phyloP scores from a whole-genome alignment of 2,113 vertebrate species.

The Emydocephalus ijimae region DNA sequence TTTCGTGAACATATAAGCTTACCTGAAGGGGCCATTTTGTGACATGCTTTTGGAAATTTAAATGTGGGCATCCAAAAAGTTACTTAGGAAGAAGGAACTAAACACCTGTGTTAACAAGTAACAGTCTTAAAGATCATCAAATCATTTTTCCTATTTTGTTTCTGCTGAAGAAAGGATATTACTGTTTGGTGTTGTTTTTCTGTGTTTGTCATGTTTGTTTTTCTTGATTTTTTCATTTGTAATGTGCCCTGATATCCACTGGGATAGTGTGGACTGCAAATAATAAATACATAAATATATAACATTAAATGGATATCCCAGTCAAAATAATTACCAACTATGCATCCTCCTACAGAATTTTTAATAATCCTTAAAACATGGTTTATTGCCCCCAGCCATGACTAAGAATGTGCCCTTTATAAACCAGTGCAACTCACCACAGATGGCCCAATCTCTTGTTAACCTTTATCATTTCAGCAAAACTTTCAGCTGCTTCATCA shows the following conservation, averaged over 20 bases:
- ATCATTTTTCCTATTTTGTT: background rate
- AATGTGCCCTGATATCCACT: background rate
- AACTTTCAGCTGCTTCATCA: slow-evolving; percentile 73
- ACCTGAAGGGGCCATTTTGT: background rate
- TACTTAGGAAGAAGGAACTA: background rate
- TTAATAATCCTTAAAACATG: slow-evolving; percentile 51
- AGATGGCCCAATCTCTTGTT: slow-evolving; percentile 74
- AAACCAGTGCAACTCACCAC: slow-evolving; percentile 68
- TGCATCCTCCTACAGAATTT: slow-evolving; percentile 39
- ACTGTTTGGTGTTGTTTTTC: background rate
- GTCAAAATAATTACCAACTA: background rate
- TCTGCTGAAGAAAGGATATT: background rate
- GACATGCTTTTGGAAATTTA: background rate
- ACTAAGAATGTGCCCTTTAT: slow-evolving; percentile 31
- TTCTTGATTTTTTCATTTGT: background rate
- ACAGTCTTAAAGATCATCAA: background rate
- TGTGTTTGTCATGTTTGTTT: background rate
- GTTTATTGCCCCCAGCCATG: slow-evolving; percentile 43
- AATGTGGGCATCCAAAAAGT: background rate
- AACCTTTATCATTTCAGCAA: slow-evolving; percentile 76
- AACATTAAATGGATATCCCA: background rate
- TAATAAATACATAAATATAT: background rate
- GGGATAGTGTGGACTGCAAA: background rate
- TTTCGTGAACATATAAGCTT: background rate
- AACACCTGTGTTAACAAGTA: background rate